A percentile compares a stretch with the other conserved stretches of the same genome.
These are phyloP conservation scores for Melanargia galathea DNA, from an alignment of 2,888 invertebrate genomes.

Conservation along the genomic window DNA sequence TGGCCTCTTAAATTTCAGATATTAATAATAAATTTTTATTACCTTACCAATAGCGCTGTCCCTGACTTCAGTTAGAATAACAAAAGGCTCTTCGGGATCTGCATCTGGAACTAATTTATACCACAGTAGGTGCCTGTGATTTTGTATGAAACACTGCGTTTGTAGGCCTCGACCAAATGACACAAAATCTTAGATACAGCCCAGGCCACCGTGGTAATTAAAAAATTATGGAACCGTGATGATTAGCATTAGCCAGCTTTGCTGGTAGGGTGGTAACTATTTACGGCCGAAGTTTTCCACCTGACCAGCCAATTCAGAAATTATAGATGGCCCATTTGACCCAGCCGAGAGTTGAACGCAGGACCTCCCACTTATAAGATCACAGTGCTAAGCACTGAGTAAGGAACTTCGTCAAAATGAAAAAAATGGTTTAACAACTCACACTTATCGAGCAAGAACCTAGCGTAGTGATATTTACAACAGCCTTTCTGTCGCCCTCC, in stretches of 20 bases:
- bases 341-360: too few species aligned
- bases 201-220: too few species aligned
- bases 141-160: not conserved
- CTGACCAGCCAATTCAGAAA: too few species aligned
- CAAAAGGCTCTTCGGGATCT: slow-evolving; percentile 65
- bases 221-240: too few species aligned
- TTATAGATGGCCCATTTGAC: too few species aligned
- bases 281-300: too few species aligned
- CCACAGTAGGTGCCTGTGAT: not conserved
- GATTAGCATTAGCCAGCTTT: too few species aligned
- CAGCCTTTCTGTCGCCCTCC: slow-evolving; percentile 76
- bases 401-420: too few species aligned
- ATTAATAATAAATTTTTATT: slow-evolving; percentile 16
- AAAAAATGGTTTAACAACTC: slow-evolving; percentile 45
- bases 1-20: not conserved
- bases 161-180: too few species aligned
- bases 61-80: slow-evolving; percentile 67
- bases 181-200: not conserved
- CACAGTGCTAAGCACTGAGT: too few species aligned
- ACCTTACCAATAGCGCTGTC: slow-evolving; percentile 71
- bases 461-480: slow-evolving; percentile 78
- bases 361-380: too few species aligned
- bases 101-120: slow-evolving; percentile 63
- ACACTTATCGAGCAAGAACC: slow-evolving; percentile 80
- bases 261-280: too few species aligned